Conservation (phyloP, 2,888 invertebrate species). For the Metellina segmentata region DNA sequence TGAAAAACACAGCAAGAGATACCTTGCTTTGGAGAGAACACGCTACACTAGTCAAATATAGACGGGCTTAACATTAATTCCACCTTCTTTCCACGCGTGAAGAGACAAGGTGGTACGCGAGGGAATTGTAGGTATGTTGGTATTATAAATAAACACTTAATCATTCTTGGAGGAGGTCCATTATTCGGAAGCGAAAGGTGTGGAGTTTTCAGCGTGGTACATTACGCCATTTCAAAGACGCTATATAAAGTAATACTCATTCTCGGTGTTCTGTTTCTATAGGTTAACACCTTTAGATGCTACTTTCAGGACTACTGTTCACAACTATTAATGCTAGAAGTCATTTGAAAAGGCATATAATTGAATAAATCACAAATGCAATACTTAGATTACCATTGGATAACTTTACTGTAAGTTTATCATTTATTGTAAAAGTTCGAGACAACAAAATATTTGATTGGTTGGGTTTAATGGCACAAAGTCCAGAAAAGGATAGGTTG, state of each 20-base stretch:
- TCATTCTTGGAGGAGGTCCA: constrained; percentile 32
- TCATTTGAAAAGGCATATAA: too few relatives aligned
- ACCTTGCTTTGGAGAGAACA: constrained; percentile 5
- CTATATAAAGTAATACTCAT: background rate
- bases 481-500: too few relatives aligned
- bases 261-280: constrained; percentile 15
- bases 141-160: constrained; percentile 57
- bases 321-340: too few relatives aligned
- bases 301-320: background rate
- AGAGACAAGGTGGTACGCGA: constrained; percentile 33
- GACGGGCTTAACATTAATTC: constrained; percentile 56
- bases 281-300: background rate
- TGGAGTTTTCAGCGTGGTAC: background rate
- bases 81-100: background rate
- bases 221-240: background rate
- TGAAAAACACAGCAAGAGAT: constrained; percentile 46
- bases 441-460: too few relatives aligned
- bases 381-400: too few relatives aligned
- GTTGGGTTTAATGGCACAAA: too few relatives aligned
- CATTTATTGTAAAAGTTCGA: too few relatives aligned
- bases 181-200: constrained; percentile 23
- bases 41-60: constrained; percentile 67
- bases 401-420: too few relatives aligned
- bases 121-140: constrained; percentile 18
- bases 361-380: too few relatives aligned